Evolutionary conservation across 2,888 invertebrate species (phyloP).

Genomic region (Leptarthrus brevirostris): DNA sequence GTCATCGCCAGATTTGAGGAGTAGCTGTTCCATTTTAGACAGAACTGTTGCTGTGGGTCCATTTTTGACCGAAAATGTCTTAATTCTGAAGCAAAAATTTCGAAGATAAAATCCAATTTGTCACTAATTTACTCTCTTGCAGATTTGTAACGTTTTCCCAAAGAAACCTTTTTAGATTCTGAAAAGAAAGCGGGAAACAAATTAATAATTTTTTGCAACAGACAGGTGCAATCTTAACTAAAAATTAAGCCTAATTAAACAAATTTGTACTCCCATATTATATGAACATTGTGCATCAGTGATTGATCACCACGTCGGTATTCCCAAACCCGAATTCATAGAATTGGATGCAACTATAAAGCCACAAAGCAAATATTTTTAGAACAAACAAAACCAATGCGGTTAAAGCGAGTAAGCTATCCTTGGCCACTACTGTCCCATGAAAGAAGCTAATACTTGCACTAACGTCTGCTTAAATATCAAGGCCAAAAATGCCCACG

Average conservation of each 20-base stretch:
- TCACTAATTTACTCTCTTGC: neutral
- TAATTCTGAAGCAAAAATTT: slow-evolving; percentile 29
- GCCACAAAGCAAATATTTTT: neutral
- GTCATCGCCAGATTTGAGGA: slow-evolving; percentile 92
- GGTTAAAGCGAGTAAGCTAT: too few relatives aligned
- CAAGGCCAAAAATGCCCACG: neutral
- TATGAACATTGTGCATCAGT: too few relatives aligned
- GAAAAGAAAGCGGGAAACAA: slow-evolving; percentile 20
- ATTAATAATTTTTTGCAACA: slow-evolving; percentile 10
- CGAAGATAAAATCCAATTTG: neutral
- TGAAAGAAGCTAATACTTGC: slow-evolving; percentile 15
- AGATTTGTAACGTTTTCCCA: slow-evolving; percentile 31
- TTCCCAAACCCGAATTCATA: slow-evolving; percentile 38
- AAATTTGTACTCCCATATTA: too few relatives aligned
- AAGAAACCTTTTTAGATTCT: slow-evolving; percentile 27
- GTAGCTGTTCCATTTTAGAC: slow-evolving; percentile 96
- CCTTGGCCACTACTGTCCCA: neutral
- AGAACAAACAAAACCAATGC: neutral
- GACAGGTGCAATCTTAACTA: too few relatives aligned
- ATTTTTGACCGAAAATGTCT: slow-evolving; percentile 66
- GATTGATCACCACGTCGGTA: slow-evolving; percentile 1
- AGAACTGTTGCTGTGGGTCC: slow-evolving; percentile 95
- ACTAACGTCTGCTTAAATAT: neutral
- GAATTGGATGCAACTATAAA: slow-evolving; percentile 29
- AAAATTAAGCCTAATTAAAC: too few relatives aligned